Evolutionary conservation across 2,797 vertebrate genomes (phyloP).

Genomic region (Poeciliopsis turneri): DNA sequence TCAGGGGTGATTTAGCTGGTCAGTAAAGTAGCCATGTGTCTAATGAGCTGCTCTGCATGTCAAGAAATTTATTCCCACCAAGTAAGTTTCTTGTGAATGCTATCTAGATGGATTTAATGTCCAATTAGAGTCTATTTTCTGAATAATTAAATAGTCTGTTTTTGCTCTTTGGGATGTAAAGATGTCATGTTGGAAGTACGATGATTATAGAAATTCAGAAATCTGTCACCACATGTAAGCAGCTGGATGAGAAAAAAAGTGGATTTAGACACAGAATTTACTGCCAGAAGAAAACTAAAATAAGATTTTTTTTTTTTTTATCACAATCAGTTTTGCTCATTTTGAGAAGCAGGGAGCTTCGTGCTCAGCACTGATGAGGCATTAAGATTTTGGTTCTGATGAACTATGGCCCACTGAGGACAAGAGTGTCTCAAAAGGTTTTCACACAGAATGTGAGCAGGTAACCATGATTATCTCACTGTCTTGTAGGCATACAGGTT

Average conservation of each 20-base stretch:
- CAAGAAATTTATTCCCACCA: constrained; percentile 24
- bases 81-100: constrained; percentile 12
- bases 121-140: constrained; percentile 20
- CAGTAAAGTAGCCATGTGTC: constrained; percentile 24
- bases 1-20: constrained; percentile 38
- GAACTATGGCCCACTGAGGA: neutral
- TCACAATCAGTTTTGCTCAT: neutral
- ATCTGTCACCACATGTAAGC: neutral
- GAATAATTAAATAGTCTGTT: constrained; percentile 3
- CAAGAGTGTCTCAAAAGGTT: neutral
- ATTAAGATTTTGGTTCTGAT: neutral
- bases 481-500: neutral
- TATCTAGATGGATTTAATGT: constrained; percentile 15
- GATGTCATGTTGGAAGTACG: neutral
- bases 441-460: neutral
- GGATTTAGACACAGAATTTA: neutral
- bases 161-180: neutral
- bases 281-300: neutral
- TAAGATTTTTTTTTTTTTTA: neutral
- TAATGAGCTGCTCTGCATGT: constrained; percentile 47
- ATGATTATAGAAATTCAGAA: neutral
- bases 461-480: neutral
- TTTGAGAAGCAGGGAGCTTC: neutral
- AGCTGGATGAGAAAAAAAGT: neutral
- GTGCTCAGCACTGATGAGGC: neutral